Evolutionary conservation across 2,113 vertebrate genomes (phyloP).

Genomic region (Salvelinus sp.): DNA sequence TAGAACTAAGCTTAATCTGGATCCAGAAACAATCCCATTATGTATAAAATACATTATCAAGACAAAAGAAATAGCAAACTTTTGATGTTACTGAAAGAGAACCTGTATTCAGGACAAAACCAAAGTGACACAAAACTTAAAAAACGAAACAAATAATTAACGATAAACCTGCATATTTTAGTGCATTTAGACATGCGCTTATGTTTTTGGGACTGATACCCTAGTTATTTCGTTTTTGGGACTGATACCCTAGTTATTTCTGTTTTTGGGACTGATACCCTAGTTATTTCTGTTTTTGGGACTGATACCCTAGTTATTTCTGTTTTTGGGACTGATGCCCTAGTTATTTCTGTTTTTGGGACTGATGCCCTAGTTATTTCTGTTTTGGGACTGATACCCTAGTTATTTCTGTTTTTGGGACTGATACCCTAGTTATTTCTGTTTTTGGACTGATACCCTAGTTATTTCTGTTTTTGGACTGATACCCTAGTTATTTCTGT

Average conservation of each 20-base stretch:
- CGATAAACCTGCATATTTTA: constrained; percentile 61
- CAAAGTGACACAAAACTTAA: constrained; percentile 13
- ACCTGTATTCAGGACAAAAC: constrained; percentile 14
- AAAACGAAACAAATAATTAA: constrained; percentile 42
- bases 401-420: constrained; percentile 50
- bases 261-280: constrained; percentile 52
- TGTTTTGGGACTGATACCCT: constrained; percentile 50
- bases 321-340: constrained; percentile 52
- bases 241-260: constrained; percentile 56
- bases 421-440: constrained; percentile 52
- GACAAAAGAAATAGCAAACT: constrained; percentile 23
- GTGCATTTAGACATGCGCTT: constrained; percentile 70
- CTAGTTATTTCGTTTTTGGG: constrained; percentile 45
- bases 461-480: constrained; percentile 50
- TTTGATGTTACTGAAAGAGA: constrained; percentile 21
- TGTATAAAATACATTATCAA: constrained; percentile 44
- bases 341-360: constrained; percentile 43
- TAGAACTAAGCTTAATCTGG: no score
- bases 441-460: constrained; percentile 51
- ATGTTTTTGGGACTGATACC: constrained; percentile 51
- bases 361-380: constrained; percentile 56
- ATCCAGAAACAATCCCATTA: neutral
- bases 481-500: constrained; percentile 52
- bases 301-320: constrained; percentile 56
- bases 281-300: constrained; percentile 43